These are phyloP conservation scores for Crocallis elinguaria DNA, from an alignment of 2,888 invertebrate genomes.

Conservation along the genomic window DNA sequence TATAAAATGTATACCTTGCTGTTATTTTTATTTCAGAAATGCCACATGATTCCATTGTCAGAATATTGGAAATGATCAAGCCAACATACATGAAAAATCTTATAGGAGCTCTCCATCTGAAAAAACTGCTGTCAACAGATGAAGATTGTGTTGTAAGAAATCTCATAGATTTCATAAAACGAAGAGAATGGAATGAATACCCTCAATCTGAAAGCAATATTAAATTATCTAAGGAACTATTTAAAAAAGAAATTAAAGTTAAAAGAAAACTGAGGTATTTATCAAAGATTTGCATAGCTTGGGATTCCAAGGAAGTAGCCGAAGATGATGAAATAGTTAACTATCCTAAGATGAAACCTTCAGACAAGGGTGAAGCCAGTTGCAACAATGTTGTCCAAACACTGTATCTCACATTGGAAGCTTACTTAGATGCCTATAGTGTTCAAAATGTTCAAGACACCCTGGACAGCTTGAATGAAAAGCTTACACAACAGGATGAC, in stretches of 20 bases:
- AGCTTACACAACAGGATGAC: slow-evolving; percentile 36
- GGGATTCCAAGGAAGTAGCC: slow-evolving; percentile 6
- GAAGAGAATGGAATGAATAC: slow-evolving; percentile 53
- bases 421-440: slow-evolving; percentile 68
- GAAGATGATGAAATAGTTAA: slow-evolving; percentile 22
- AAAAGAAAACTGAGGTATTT: slow-evolving; percentile 48
- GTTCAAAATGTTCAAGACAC: slow-evolving; percentile 61
- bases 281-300: slow-evolving; percentile 44
- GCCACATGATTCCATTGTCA: slow-evolving; percentile 58
- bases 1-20: no score
- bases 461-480: slow-evolving; percentile 58
- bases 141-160: slow-evolving; percentile 58
- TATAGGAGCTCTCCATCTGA: slow-evolving; percentile 55
- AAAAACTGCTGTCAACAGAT: slow-evolving; percentile 49
- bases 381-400: slow-evolving; percentile 55
- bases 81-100: slow-evolving; percentile 67
- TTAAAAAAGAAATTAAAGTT: slow-evolving; percentile 43
- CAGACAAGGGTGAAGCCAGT: slow-evolving; percentile 28
- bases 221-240: slow-evolving; percentile 40
- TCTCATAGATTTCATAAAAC: slow-evolving; percentile 56
- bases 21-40: slow-evolving; percentile 60
- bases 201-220: slow-evolving; percentile 40
- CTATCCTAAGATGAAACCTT: slow-evolving; percentile 51
- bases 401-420: slow-evolving; percentile 63
- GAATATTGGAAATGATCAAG: slow-evolving; percentile 64